Evolutionary conservation across 1,140 invertebrate species (phyloP), one percentile per base, ranked within the genome.

Genomic region (Drosophila obscura): DNA sequence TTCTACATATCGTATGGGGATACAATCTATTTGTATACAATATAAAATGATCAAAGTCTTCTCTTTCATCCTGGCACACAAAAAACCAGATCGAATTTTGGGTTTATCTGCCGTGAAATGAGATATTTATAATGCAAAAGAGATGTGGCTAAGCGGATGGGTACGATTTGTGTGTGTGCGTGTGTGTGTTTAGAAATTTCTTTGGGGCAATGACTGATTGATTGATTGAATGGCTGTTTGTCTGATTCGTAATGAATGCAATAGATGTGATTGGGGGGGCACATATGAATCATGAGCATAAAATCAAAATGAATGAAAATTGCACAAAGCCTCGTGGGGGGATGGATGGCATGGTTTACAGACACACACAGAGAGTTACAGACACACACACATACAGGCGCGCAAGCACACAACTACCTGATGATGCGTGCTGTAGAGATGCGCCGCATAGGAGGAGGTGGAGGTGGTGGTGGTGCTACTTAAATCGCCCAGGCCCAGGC

Each of bases 401-500:
- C 59, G 61, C 73, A 64, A 75, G 60, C 81, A 81, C 83, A 73
- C 80, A 57, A 89, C 84, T 89, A 84, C 84, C 84, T 89, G 77
- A 62, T 89, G 84, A 89, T 88, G 82, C 83, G 82, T 85, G 82
- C 69, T 87, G 82, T 78, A 85, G 57, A 85, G 82, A 73, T 89
- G 83, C 67, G 73, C 76, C 61, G 76, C 84, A 66, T 83, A 83
- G 52, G 83, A 76, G 77, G 76, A 62, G 57, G 67, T 41, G 45
- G 64, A 60, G 28, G 57, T 28, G 22, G 60, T 9, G 72, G 75
- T 78, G 78, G 83, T 84, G 84, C 80, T 83, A 88, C 67, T 77
- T 61, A 88, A 87, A 79, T 88, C 79, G 48, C 83, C 76, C 59
- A 9, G 31, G 31, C 31, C 31, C 11, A 39, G 11, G 35, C 35